Percentiles rank a stretch among this genome's conserved stretches.
Conservation (phyloP, 2,113 vertebrate species). For the Sinocyclocheilus rhinocerous region DNA sequence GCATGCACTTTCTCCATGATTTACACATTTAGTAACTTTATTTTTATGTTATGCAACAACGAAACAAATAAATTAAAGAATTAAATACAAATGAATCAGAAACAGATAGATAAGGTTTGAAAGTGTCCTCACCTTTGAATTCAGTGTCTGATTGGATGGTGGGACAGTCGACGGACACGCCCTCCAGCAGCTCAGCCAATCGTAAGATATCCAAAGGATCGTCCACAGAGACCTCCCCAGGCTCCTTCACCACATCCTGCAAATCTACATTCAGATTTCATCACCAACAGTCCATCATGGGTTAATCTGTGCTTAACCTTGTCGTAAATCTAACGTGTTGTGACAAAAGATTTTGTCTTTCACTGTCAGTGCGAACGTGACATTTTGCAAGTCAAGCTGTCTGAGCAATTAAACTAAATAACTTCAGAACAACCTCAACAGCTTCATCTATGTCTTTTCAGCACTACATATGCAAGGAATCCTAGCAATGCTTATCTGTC, state of each 20-base stretch:
- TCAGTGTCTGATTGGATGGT: conserved; percentile 61
- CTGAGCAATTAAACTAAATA: background rate
- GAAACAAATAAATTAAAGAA: background rate
- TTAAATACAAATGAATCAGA: background rate
- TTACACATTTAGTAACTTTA: background rate
- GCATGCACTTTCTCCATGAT: background rate
- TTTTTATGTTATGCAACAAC: background rate
- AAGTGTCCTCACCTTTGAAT: conserved; percentile 70
- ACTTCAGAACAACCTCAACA: background rate
- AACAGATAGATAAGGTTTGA: background rate
- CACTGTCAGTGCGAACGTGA: background rate
- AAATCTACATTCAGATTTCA: conserved; percentile 33
- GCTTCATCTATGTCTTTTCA: background rate
- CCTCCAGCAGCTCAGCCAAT: conserved; percentile 75
- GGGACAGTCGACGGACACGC: conserved; percentile 75
- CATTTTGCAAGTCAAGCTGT: background rate
- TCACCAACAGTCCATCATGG: background rate
- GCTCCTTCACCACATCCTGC: conserved; percentile 64
- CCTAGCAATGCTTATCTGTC: conserved; percentile 1
- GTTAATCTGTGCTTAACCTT: background rate
- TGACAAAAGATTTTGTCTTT: background rate
- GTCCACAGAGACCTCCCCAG: conserved; percentile 74
- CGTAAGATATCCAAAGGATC: conserved; percentile 76
- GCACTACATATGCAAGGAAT: conserved; percentile 27
- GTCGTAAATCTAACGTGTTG: background rate